Conservation (phyloP, 2,888 invertebrate genomes). For the Odontothrips loti region DNA sequence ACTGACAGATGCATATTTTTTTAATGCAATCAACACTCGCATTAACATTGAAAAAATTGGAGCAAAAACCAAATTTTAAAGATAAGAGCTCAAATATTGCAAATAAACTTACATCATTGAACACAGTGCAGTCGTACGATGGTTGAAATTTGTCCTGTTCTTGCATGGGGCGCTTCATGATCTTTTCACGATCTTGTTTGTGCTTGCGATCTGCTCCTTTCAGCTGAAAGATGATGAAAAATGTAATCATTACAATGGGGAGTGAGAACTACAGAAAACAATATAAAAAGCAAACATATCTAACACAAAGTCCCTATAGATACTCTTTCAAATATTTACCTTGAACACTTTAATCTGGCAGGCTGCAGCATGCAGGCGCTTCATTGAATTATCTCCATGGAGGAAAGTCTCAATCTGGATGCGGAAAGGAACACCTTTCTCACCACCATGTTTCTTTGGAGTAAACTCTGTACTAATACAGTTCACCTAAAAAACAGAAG, state of each 20-base stretch:
- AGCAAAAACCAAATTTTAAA: too few species aligned
- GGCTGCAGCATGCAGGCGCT: conserved; percentile 84
- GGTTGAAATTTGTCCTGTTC: conserved; percentile 93
- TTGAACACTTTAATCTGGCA: conserved; percentile 89
- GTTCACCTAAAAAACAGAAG: conserved; percentile 61
- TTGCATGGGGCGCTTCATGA: conserved; percentile 73
- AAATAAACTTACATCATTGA: conserved; percentile 69
- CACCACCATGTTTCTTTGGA: conserved; percentile 95
- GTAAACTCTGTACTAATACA: conserved; percentile 98
- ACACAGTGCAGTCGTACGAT: conserved; percentile 91
- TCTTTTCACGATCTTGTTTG: conserved; percentile 93
- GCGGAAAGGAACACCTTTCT: conserved; percentile 95
- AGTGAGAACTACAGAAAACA: conserved; percentile 18
- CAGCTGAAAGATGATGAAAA: conserved; percentile 62
- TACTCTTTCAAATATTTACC: conserved; percentile 42
- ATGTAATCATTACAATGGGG: background rate
- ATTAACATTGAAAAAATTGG: too few species aligned
- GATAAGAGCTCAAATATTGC: too few species aligned
- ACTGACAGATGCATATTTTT: too few species aligned
- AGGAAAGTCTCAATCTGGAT: conserved; percentile 88
- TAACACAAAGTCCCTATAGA: conserved; percentile 26
- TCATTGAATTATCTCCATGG: conserved; percentile 51
- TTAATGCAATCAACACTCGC: too few species aligned
- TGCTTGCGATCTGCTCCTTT: conserved; percentile 97
- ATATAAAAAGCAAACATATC: conserved; percentile 27